Conservation (phyloP, 2,888 invertebrate genomes). For the Dicroscelio sp. region DNA sequence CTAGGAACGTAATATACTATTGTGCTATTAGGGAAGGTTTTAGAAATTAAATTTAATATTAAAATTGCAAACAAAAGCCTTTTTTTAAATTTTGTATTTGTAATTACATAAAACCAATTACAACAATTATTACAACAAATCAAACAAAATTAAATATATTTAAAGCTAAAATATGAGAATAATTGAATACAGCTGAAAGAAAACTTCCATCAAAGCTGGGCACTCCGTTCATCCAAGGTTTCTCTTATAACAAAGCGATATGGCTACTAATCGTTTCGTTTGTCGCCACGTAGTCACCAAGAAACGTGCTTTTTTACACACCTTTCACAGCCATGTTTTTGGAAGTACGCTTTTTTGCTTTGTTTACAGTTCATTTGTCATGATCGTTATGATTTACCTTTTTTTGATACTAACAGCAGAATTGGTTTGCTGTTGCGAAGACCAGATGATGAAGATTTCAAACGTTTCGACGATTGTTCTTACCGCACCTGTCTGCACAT, state of each 20-base stretch:
- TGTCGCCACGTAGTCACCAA: slow-evolving; percentile 82
- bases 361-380: neutral
- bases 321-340: slow-evolving; percentile 91
- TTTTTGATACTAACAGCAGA: slow-evolving; percentile 85
- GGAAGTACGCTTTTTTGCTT: slow-evolving; percentile 90
- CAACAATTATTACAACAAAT: no score
- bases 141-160: no score
- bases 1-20: no score
- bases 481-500: no score
- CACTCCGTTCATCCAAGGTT: slow-evolving; percentile 67
- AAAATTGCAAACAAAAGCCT: no score
- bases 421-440: slow-evolving; percentile 57
- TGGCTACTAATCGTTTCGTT: slow-evolving; percentile 84
- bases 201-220: slow-evolving; percentile 44
- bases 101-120: no score
- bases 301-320: slow-evolving; percentile 85
- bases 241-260: slow-evolving; percentile 77
- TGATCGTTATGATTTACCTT: neutral
- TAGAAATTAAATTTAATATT: no score
- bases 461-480: neutral
- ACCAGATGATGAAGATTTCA: neutral
- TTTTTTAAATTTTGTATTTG: no score
- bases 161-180: no score
- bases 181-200: no score
- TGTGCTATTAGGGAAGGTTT: no score